A percentile compares a stretch with the other conserved stretches of the same genome.
Conservation (phyloP, 2,888 invertebrate species). For the Apeira syringaria region DNA sequence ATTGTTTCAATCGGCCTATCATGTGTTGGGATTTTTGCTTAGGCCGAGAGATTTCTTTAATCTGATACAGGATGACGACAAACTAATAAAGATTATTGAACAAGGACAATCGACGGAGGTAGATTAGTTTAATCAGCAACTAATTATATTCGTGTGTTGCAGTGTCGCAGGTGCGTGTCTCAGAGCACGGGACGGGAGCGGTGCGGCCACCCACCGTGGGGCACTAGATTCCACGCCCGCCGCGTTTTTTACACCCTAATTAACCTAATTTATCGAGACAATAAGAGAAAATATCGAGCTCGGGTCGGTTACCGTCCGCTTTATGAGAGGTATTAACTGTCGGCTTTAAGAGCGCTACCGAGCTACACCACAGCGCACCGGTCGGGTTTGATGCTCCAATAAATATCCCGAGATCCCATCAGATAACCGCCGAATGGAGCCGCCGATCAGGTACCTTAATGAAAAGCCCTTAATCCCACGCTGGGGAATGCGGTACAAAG, state of each 20-base stretch:
- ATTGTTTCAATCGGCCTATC: neutral
- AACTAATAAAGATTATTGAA: conserved; percentile 14
- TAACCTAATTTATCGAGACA: conserved; percentile 82
- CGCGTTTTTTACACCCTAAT: conserved; percentile 79
- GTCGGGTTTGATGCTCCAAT: conserved; percentile 62
- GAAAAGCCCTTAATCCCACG: conserved; percentile 38
- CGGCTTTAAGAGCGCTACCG: conserved; percentile 72
- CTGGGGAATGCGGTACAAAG: conserved; percentile 53
- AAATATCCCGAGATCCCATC: conserved; percentile 72
- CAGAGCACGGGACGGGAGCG: neutral
- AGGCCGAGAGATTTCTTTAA: neutral
- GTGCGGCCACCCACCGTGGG: conserved; percentile 68
- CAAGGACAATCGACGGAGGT: conserved; percentile 14
- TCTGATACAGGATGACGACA: conserved; percentile 8
- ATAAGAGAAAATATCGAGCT: conserved; percentile 74
- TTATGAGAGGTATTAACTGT: conserved; percentile 76
- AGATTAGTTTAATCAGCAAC: conserved; percentile 21
- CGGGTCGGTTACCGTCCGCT: conserved; percentile 59
- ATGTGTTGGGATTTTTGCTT: neutral
- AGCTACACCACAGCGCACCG: conserved; percentile 74
- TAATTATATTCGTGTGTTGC: conserved; percentile 25
- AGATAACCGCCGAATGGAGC: conserved; percentile 52
- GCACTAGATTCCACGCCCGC: conserved; percentile 72
- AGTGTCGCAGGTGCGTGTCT: conserved; percentile 25
- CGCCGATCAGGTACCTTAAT: conserved; percentile 42